phyloP scores from a whole-genome alignment of 2,797 vertebrate species.

The Syndactyla subalaris region DNA sequence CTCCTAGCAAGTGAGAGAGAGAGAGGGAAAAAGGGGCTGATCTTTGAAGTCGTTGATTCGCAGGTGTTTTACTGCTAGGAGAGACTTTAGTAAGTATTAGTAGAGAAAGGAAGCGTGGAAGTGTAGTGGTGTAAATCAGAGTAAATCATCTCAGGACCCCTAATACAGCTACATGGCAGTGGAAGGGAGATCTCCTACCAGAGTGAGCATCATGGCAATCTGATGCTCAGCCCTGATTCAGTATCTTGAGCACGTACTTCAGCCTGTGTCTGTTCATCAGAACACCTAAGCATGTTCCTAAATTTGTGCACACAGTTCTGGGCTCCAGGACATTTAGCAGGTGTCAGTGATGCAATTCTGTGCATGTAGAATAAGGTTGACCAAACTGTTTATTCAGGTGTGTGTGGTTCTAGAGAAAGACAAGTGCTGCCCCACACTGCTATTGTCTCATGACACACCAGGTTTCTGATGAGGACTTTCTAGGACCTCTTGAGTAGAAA shows the following conservation, averaged over 20 bases:
- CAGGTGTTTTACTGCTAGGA: not conserved
- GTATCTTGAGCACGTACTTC: not conserved
- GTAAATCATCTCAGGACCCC: not conserved
- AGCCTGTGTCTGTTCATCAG: not conserved
- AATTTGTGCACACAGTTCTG: not conserved
- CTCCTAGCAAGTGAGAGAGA: not conserved
- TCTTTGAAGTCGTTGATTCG: not conserved
- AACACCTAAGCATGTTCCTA: fast-evolving
- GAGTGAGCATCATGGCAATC: not conserved
- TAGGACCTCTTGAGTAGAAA: not conserved
- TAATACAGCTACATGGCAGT: not conserved
- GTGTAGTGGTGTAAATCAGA: not conserved
- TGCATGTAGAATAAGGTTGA: not conserved
- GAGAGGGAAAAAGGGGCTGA: not conserved
- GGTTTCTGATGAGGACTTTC: not conserved
- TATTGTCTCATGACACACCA: not conserved
- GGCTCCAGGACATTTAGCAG: not conserved
- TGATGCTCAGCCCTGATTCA: not conserved
- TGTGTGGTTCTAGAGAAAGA: not conserved
- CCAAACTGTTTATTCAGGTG: not conserved
- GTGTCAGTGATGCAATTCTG: not conserved
- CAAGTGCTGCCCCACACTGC: not conserved
- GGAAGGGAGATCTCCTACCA: not conserved
- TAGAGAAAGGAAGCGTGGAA: not conserved
- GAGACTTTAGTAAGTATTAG: not conserved